These are phyloP conservation scores for Cistogaster globosa DNA, from an alignment of 2,888 invertebrate species.

Conservation along the genomic window DNA sequence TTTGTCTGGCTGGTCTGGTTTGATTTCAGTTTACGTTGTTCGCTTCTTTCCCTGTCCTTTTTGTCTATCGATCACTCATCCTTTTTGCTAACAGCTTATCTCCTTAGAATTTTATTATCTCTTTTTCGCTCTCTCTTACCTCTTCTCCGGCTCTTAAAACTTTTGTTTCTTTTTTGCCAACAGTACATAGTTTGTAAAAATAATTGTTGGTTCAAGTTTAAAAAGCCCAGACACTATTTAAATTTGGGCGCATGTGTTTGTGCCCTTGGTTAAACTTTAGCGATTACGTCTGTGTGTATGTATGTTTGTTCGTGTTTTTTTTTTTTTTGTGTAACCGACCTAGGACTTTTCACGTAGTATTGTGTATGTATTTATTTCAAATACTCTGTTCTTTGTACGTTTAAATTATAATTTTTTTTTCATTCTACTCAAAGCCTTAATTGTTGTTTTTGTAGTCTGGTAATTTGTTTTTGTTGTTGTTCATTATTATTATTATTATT, in stretches of 20 bases:
- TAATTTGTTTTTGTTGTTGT: constrained; percentile 29
- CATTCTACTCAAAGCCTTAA: background rate
- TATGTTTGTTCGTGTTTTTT: too few relatives aligned
- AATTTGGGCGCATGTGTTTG: constrained; percentile 10
- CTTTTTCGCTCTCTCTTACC: background rate
- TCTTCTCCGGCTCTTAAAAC: too few relatives aligned
- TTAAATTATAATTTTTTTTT: constrained; percentile 22
- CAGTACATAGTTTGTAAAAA: background rate
- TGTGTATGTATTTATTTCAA: constrained; percentile 74
- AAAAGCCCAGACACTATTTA: constrained; percentile 38
- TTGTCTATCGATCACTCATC: constrained; percentile 45
- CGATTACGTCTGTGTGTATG: background rate
- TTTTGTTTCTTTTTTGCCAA: background rate
- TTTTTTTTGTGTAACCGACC: constrained; percentile 78
- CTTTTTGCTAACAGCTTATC: constrained; percentile 14
- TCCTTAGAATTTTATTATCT: background rate
- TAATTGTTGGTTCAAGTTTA: constrained; percentile 42
- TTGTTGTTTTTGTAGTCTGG: constrained; percentile 44
- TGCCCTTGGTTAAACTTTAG: constrained; percentile 29
- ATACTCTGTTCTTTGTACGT: constrained; percentile 60
- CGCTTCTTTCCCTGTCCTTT: constrained; percentile 43
- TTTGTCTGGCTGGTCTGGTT: constrained; percentile 10
- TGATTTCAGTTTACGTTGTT: constrained; percentile 36
- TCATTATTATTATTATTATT: constrained; percentile 24
- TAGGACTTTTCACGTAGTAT: constrained; percentile 80